A percentile compares a stretch with the other conserved stretches of the same genome.
These are phyloP conservation scores for Anolis sagrei DNA, from an alignment of 2,113 vertebrate genomes.

Conservation along the genomic window DNA sequence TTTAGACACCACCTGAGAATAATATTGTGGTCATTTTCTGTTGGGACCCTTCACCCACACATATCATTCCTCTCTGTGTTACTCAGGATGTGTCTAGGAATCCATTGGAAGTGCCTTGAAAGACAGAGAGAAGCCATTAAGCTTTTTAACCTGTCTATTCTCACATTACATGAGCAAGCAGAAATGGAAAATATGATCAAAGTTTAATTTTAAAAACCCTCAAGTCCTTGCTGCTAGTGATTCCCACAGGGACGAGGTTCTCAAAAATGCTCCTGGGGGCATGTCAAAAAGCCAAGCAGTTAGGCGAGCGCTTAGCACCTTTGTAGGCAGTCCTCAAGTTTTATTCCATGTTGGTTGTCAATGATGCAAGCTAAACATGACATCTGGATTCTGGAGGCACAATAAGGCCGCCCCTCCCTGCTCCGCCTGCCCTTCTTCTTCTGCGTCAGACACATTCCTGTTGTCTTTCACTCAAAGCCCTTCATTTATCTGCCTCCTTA, in stretches of 20 bases:
- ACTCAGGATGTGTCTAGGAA: neutral
- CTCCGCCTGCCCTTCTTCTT: neutral
- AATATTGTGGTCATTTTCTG: neutral
- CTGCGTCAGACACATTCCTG: neutral
- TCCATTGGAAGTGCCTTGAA: neutral
- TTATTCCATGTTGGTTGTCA: neutral
- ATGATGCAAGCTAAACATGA: neutral
- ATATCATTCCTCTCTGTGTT: neutral
- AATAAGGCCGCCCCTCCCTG: neutral
- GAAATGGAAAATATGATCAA: slow-evolving; percentile 12
- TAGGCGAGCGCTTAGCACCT: neutral
- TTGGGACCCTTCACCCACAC: neutral
- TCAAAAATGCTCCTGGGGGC: neutral
- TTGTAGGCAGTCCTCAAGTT: neutral
- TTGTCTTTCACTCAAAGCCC: neutral
- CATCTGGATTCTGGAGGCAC: neutral
- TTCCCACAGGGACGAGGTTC: neutral
- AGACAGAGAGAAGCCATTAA: neutral
- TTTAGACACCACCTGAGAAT: neutral
- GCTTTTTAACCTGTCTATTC: neutral
- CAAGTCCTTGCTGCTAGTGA: neutral
- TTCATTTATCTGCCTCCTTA: slow-evolving; percentile 3
- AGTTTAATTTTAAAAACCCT: neutral
- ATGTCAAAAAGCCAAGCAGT: neutral
- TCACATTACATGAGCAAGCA: neutral